Evolutionary conservation across 2,888 invertebrate genomes (phyloP).

Genomic region (Hedya salicella): DNA sequence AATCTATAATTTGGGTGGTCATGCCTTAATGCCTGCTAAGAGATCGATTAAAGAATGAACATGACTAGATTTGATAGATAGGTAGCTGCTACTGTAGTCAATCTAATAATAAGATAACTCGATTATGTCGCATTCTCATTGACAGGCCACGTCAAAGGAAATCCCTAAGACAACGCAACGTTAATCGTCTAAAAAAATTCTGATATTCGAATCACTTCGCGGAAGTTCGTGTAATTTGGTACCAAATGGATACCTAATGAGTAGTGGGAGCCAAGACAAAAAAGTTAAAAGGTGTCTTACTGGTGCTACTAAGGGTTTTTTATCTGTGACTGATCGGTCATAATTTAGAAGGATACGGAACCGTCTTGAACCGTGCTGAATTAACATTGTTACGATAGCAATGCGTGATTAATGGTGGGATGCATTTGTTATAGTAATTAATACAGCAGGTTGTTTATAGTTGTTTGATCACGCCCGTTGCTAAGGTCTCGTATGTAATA

Average conservation of each 20-base stretch:
- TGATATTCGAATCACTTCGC: conserved; percentile 14
- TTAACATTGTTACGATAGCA: conserved; percentile 31
- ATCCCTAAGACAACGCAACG: conserved; percentile 18
- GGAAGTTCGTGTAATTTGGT: conserved; percentile 20
- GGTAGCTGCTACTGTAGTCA: neutral
- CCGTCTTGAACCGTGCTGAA: conserved; percentile 17
- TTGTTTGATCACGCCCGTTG: conserved; percentile 31
- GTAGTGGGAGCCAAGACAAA: conserved; percentile 22
- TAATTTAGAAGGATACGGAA: conserved; percentile 41
- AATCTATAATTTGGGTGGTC: too few relatives aligned
- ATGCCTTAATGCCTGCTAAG: too few relatives aligned
- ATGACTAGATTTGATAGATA: too few relatives aligned
- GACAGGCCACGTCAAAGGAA: neutral
- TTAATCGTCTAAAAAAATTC: conserved; percentile 15
- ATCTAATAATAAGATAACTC: neutral
- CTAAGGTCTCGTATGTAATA: conserved; percentile 22
- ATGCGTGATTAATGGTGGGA: conserved; percentile 37
- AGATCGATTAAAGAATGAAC: too few relatives aligned
- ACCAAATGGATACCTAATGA: neutral
- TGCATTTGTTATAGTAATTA: conserved; percentile 39
- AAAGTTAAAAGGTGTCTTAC: conserved; percentile 9
- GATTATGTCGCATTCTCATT: neutral
- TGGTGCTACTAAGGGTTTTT: conserved; percentile 6
- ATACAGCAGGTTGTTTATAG: conserved; percentile 31
- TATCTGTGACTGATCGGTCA: conserved; percentile 26